Evolutionary conservation across 2,113 vertebrate genomes (phyloP).

Genomic region (Lophotis ruficrista): DNA sequence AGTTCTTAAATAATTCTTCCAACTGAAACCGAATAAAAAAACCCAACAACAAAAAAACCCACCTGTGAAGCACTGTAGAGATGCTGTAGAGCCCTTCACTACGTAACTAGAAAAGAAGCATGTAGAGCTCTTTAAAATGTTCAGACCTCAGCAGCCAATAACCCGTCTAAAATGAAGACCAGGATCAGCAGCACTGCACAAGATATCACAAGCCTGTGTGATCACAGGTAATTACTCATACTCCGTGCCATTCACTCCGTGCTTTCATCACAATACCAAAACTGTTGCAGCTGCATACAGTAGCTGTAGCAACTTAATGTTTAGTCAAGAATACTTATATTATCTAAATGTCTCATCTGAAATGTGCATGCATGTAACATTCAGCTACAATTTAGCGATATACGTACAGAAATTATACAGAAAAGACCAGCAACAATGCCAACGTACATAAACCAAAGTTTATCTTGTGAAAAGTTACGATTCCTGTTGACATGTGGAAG

Average conservation of each 20-base stretch:
- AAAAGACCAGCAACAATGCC: neutral
- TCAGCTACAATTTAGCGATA: neutral
- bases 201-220: constrained; percentile 39
- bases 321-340: neutral
- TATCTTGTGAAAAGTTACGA: constrained; percentile 45
- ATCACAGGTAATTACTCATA: constrained; percentile 46
- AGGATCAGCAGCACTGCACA: constrained; percentile 4
- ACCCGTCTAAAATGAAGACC: neutral
- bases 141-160: neutral
- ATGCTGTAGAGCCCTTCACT: neutral
- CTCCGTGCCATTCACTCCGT: neutral
- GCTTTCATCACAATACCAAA: constrained; percentile 33
- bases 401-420: neutral
- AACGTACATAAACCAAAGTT: constrained; percentile 14
- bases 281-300: constrained; percentile 12
- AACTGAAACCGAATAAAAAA: neutral
- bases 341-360: neutral
- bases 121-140: neutral
- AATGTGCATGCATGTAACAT: neutral
- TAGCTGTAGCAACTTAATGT: constrained; percentile 22
- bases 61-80: neutral
- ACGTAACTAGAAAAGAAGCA: neutral
- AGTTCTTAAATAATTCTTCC: neutral
- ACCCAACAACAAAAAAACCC: neutral
- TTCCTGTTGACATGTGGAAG: constrained; percentile 55